A percentile compares a stretch with the other conserved stretches of the same genome.
These are phyloP conservation scores for Cryptomyrus ogoouensis DNA, from an alignment of 2,113 vertebrate species.

Conservation along the genomic window DNA sequence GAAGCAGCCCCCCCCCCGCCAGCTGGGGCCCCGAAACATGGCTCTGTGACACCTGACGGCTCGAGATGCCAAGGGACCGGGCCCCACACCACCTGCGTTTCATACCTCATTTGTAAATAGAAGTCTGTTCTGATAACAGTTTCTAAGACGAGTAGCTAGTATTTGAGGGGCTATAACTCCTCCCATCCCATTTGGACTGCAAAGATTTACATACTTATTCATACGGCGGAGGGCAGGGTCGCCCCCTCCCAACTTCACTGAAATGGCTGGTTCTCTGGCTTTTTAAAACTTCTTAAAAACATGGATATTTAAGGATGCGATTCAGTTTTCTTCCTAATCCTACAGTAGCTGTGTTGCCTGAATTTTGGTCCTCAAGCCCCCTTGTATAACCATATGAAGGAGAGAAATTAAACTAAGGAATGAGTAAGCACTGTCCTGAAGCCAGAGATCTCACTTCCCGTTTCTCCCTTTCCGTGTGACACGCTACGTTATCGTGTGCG, in stretches of 20 bases:
- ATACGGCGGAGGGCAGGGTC: too few relatives aligned
- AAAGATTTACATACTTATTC: constrained; percentile 5
- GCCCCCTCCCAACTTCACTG: neutral
- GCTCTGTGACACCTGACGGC: neutral
- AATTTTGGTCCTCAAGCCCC: neutral
- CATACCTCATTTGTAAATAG: neutral
- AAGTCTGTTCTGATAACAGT: neutral
- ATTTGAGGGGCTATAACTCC: neutral
- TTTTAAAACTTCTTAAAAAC: neutral
- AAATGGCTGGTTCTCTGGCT: neutral
- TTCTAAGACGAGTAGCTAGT: neutral
- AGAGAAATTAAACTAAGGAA: neutral
- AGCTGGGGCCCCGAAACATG: neutral
- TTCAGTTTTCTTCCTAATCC: neutral
- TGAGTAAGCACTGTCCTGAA: neutral
- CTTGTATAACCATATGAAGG: neutral
- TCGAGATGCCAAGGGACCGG: neutral
- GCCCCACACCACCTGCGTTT: neutral
- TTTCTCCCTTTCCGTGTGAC: neutral
- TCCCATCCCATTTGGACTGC: neutral
- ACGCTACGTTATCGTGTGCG: neutral
- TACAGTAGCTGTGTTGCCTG: neutral
- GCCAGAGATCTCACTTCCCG: neutral
- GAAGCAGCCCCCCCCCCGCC: neutral
- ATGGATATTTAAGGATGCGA: neutral